Evolutionary conservation across 2,888 invertebrate genomes (phyloP).

Genomic region (Synanthedon formicaeformis): DNA sequence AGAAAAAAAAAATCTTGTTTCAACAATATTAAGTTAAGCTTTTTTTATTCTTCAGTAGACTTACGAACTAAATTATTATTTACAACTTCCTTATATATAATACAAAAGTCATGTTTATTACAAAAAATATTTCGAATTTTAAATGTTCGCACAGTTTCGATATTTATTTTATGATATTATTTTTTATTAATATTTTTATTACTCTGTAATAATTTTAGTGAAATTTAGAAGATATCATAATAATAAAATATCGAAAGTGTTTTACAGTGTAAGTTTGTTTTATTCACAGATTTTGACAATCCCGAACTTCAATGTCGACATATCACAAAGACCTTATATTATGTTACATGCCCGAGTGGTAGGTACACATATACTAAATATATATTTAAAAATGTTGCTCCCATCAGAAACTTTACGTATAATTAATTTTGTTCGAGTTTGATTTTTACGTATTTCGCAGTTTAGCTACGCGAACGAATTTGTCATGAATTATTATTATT

Average conservation of each 20-base stretch:
- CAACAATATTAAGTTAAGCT: slow-evolving; percentile 67
- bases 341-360: slow-evolving; percentile 19
- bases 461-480: slow-evolving; percentile 34
- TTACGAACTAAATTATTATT: slow-evolving; percentile 49
- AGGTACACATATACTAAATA: neutral
- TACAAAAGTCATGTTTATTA: slow-evolving; percentile 51
- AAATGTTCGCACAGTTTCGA: neutral
- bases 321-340: slow-evolving; percentile 43
- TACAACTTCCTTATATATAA: slow-evolving; percentile 32
- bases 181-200: too few relatives aligned
- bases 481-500: slow-evolving; percentile 44
- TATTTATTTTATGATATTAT: neutral
- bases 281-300: slow-evolving; percentile 28
- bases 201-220: neutral
- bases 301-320: slow-evolving; percentile 23
- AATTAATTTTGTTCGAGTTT: slow-evolving; percentile 37
- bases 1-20: slow-evolving; percentile 61
- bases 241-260: too few relatives aligned
- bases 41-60: slow-evolving; percentile 36
- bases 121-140: neutral
- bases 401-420: neutral
- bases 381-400: neutral
- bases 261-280: slow-evolving; percentile 22
- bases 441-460: slow-evolving; percentile 40
- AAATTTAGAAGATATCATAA: too few relatives aligned